Evolutionary conservation across 2,113 vertebrate species (phyloP).

Genomic region (Mastomys coucha): DNA sequence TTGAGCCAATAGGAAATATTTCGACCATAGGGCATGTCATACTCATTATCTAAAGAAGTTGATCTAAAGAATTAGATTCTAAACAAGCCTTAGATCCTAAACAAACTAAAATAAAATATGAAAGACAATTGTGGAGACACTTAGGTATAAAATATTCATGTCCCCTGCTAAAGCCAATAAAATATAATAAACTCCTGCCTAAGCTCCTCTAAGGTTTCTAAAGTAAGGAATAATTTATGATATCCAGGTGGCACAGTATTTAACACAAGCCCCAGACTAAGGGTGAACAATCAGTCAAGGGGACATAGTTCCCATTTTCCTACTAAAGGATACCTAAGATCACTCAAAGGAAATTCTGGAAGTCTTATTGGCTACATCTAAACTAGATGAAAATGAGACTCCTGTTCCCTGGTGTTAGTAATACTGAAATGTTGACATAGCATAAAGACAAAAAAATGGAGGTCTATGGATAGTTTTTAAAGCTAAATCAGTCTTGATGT

Average conservation of each 20-base stretch:
- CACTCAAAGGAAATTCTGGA: conserved; percentile 62
- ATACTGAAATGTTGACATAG: conserved; percentile 77
- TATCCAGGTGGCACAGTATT: conserved; percentile 82
- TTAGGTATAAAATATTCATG: conserved; percentile 72
- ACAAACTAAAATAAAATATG: conserved; percentile 68
- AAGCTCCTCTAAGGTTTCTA: conserved; percentile 61
- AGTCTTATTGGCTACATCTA: conserved; percentile 80
- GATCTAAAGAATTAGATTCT: conserved; percentile 51
- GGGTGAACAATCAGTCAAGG: conserved; percentile 71
- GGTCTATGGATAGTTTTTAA: conserved; percentile 61
- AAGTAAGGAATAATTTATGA: conserved; percentile 83
- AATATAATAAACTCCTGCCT: conserved; percentile 63
- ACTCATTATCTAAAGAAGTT: conserved; percentile 80
- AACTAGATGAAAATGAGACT: conserved; percentile 84
- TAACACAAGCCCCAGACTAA: conserved; percentile 74
- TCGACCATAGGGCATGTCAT: conserved; percentile 72
- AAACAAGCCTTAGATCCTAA: conserved; percentile 56
- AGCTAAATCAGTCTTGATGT: conserved; percentile 71
- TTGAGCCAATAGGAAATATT: conserved; percentile 69
- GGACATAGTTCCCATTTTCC: conserved; percentile 71
- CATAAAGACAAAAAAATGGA: conserved; percentile 73
- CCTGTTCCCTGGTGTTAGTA: conserved; percentile 71
- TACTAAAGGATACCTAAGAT: conserved; percentile 61
- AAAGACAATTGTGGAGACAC: conserved; percentile 70
- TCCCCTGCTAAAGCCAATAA: conserved; percentile 47